Evolutionary conservation across 2,888 invertebrate genomes (phyloP).

Genomic region (Cryptocheilus praepositus): DNA sequence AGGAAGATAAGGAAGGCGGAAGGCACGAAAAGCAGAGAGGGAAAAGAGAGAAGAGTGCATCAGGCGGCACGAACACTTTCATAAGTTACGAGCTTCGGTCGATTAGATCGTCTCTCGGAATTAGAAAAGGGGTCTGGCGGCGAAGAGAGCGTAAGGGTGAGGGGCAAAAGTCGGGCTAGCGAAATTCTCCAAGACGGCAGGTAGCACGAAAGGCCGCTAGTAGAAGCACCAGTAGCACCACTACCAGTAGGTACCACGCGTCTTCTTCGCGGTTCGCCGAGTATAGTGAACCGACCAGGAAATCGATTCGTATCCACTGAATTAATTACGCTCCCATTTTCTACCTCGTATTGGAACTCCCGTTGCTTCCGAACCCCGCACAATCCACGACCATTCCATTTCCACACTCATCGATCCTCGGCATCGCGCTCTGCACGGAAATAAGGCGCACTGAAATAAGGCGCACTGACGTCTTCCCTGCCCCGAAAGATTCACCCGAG

Average conservation of each 20-base stretch:
- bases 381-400: slow-evolving; percentile 32
- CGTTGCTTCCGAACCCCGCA: slow-evolving; percentile 3
- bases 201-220: too few species aligned
- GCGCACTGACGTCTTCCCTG: slow-evolving; percentile 37
- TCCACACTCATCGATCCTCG: slow-evolving; percentile 50
- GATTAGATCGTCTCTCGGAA: slow-evolving; percentile 47
- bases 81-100: slow-evolving; percentile 46
- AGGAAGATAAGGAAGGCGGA: too few species aligned
- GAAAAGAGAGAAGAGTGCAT: slow-evolving; percentile 6
- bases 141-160: slow-evolving; percentile 8
- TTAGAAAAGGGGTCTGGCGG: slow-evolving; percentile 41
- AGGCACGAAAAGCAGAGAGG: neutral
- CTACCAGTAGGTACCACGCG: slow-evolving; percentile 23
- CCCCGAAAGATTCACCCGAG: slow-evolving; percentile 45
- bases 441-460: slow-evolving; percentile 49
- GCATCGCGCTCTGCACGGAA: slow-evolving; percentile 45
- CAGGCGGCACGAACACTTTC: slow-evolving; percentile 42
- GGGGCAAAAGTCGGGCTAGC: slow-evolving; percentile 1
- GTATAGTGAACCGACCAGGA: slow-evolving; percentile 31
- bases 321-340: slow-evolving; percentile 62
- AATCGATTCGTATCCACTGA: slow-evolving; percentile 59
- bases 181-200: slow-evolving; percentile 27
- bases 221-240: slow-evolving; percentile 20
- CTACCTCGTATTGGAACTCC: slow-evolving; percentile 49
- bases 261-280: slow-evolving; percentile 37